Evolutionary conservation across 2,888 invertebrate genomes (phyloP).

Genomic region (Tethea ocularis): DNA sequence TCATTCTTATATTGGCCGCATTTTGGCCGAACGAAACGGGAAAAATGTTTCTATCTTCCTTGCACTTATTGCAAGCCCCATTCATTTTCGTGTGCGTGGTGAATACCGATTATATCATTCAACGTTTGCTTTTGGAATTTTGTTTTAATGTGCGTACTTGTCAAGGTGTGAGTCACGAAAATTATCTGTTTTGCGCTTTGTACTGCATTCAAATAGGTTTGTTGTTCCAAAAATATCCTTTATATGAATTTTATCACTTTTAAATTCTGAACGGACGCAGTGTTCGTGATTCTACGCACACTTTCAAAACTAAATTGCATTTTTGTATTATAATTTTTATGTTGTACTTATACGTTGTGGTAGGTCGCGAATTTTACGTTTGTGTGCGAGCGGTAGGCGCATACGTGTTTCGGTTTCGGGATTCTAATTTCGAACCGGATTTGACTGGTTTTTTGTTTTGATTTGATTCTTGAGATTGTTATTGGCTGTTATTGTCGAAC

Average conservation of each 20-base stretch:
- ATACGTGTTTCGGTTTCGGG: conserved; percentile 64
- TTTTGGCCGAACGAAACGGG: conserved; percentile 75
- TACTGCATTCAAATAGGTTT: conserved; percentile 60
- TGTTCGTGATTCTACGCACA: conserved; percentile 19
- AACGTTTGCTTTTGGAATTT: conserved; percentile 69
- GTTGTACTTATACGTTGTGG: conserved; percentile 59
- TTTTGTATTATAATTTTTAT: conserved; percentile 49
- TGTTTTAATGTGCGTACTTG: conserved; percentile 55
- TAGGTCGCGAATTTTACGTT: conserved; percentile 58
- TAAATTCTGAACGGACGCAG: conserved; percentile 44
- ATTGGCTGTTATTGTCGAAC: conserved; percentile 36
- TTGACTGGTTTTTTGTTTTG: conserved; percentile 43
- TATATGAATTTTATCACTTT: conserved; percentile 62
- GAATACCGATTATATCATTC: conserved; percentile 80
- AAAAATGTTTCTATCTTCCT: conserved; percentile 60
- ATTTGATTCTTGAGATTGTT: conserved; percentile 24
- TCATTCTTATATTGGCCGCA: conserved; percentile 82
- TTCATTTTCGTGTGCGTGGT: conserved; percentile 76
- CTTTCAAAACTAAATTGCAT: conserved; percentile 37
- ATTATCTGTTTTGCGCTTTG: conserved; percentile 65
- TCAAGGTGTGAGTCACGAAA: conserved; percentile 68
- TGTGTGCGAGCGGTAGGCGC: conserved; percentile 37
- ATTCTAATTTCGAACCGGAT: conserved; percentile 68
- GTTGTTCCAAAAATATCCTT: conserved; percentile 61
- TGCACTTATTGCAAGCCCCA: conserved; percentile 53